These are phyloP conservation scores for Melanotaenia pygmaea DNA, from an alignment of 2,797 vertebrate genomes.

Conservation along the genomic window DNA sequence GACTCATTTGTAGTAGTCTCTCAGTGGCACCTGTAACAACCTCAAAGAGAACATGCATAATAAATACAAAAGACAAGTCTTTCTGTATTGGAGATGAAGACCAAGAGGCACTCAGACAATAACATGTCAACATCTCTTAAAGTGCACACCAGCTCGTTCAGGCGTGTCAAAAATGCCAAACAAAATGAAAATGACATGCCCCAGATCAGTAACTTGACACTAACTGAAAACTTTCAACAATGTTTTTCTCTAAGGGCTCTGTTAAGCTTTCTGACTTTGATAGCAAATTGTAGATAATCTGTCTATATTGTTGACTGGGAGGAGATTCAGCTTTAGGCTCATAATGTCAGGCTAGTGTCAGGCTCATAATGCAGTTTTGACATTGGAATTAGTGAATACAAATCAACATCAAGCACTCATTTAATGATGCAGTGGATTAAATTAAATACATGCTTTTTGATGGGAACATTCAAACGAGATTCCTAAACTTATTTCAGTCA, in stretches of 20 bases:
- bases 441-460: constrained; percentile 5
- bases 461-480: not conserved
- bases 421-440: not conserved
- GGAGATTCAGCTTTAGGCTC: constrained; percentile 8
- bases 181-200: constrained; percentile 81
- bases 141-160: constrained; percentile 76
- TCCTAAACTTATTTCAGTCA: not conserved
- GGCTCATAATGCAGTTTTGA: constrained; percentile 29
- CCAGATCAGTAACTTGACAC: constrained; percentile 63
- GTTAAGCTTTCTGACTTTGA: constrained; percentile 55
- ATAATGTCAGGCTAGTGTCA: constrained; percentile 13
- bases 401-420: not conserved
- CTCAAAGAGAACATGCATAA: constrained; percentile 79
- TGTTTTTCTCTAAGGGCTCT: constrained; percentile 46
- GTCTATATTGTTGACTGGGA: constrained; percentile 39
- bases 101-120: constrained; percentile 77
- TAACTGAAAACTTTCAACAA: constrained; percentile 73
- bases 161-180: constrained; percentile 74
- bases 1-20: constrained; percentile 60
- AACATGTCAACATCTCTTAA: constrained; percentile 83
- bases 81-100: constrained; percentile 82
- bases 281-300: constrained; percentile 68
- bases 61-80: constrained; percentile 82
- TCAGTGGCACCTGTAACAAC: constrained; percentile 80
- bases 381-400: not conserved